Conservation (phyloP, 2,113 vertebrate species). For the Coturnix japonica region DNA sequence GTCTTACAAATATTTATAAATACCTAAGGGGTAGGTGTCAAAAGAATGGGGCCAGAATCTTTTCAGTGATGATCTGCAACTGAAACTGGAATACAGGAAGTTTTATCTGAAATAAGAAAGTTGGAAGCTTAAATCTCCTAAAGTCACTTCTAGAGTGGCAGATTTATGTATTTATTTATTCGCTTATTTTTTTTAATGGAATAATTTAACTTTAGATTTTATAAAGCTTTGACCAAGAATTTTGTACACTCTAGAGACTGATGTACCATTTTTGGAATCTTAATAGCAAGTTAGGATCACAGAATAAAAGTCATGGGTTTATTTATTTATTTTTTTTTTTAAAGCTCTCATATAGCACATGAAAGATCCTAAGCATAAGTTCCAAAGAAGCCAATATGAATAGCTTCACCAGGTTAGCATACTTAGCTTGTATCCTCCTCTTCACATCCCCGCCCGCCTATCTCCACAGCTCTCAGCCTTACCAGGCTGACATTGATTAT, state of each 20-base stretch:
- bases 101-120: too few species aligned
- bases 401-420: not conserved
- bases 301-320: not conserved
- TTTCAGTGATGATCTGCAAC: too few species aligned
- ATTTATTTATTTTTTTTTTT: not conserved
- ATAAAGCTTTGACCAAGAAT: not conserved
- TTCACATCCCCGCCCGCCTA: not conserved
- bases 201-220: not conserved
- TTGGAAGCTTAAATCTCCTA: not conserved
- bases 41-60: too few species aligned
- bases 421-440: not conserved
- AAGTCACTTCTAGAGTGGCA: not conserved
- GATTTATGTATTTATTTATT: too few species aligned
- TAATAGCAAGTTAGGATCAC: not conserved
- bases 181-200: too few species aligned
- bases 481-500: not conserved
- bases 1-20: too few species aligned
- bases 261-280: not conserved
- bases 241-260: not conserved
- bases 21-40: too few species aligned
- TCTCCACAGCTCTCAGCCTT: accelerated
- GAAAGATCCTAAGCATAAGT: not conserved
- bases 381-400: not conserved
- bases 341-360: not conserved
- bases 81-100: too few species aligned